Evolutionary conservation across 1,140 invertebrate species (phyloP).

Genomic region (Delia radicum): DNA sequence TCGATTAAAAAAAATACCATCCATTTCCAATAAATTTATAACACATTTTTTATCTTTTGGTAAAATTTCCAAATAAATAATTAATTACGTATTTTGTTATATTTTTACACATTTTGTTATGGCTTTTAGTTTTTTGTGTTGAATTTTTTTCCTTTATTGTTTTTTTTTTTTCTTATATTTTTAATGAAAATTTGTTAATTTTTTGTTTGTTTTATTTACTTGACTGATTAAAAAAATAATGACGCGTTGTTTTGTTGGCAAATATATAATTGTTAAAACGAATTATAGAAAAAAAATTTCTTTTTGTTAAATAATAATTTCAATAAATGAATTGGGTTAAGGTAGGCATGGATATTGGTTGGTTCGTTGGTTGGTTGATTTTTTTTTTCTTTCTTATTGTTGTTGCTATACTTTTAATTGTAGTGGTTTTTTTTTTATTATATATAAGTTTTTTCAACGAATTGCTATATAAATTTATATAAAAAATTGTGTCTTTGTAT

Average conservation of each 20-base stretch:
- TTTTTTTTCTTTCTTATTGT: neutral
- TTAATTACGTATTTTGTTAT: neutral
- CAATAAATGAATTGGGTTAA: conserved; percentile 52
- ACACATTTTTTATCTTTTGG: too few species aligned
- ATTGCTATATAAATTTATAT: neutral
- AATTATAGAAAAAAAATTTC: neutral
- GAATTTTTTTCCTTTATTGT: neutral
- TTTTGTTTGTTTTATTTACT: neutral
- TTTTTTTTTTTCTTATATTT: neutral
- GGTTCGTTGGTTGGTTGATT: neutral
- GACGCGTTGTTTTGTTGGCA: neutral
- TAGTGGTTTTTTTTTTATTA: neutral
- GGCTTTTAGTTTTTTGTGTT: neutral
- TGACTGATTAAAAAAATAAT: neutral
- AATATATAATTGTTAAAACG: neutral
- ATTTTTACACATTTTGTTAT: neutral
- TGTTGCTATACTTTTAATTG: conserved; percentile 11
- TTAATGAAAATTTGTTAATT: neutral
- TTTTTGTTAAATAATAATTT: conserved; percentile 47
- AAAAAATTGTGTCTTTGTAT: neutral
- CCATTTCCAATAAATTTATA: too few species aligned
- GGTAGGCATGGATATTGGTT: conserved; percentile 40
- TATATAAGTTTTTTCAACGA: too few species aligned
- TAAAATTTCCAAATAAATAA: too few species aligned
- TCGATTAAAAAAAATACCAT: too few species aligned